Evolutionary conservation across 2,888 invertebrate species (phyloP).

Genomic region (Aspidapion aeneum): DNA sequence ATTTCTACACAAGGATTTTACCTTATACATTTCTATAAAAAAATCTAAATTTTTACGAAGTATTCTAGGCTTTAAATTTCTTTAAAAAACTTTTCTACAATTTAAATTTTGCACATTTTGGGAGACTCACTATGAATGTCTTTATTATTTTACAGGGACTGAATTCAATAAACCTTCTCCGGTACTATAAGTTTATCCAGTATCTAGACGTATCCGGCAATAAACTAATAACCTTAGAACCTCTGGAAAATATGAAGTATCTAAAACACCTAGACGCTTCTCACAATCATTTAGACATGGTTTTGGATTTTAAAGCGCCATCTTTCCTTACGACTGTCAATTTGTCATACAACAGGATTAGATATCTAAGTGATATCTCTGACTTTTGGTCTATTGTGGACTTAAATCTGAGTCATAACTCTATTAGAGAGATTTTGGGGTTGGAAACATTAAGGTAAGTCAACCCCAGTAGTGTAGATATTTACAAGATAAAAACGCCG

Average conservation of each 20-base stretch:
- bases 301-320: conserved; percentile 57
- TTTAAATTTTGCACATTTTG: no score
- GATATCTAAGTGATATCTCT: conserved; percentile 52
- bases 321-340: conserved; percentile 60
- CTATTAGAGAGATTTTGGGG: conserved; percentile 55
- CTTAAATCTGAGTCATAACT: conserved; percentile 60
- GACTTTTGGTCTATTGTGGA: conserved; percentile 60
- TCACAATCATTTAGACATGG: conserved; percentile 51
- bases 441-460: conserved; percentile 53
- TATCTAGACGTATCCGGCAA: conserved; percentile 60
- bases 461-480: no score
- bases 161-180: conserved; percentile 52
- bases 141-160: conserved; percentile 33
- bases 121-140: no score
- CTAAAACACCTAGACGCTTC: conserved; percentile 57
- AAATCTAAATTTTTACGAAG: no score
- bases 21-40: no score
- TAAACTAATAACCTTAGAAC: conserved; percentile 50
- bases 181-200: conserved; percentile 56
- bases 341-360: conserved; percentile 57
- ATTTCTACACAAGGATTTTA: no score
- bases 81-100: no score
- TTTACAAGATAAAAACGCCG: no score
- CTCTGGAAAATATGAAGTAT: conserved; percentile 53
- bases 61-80: no score